Base-by-base conservation (phyloP, 2,113 vertebrate genomes). In the Pseudonaja textilis region DNA sequence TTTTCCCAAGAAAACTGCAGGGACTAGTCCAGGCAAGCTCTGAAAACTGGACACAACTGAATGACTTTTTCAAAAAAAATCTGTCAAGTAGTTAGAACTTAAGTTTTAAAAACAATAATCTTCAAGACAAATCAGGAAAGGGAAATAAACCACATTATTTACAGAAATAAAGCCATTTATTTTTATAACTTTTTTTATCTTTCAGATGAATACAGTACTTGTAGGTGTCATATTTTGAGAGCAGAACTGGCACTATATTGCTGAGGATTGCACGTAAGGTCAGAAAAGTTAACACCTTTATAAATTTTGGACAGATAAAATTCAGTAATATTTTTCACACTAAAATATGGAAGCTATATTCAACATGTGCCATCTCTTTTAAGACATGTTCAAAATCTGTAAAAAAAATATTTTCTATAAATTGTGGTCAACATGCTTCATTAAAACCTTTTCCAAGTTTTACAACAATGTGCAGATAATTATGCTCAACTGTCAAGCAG, bases 241-340 rank as follows among this genome's bases (percentile, higher is more conserved):
- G 96, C 98, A 97, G 96, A 97, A 97, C 98, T 98, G 98, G 98
- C 97, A 98, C 98, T 97, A 98, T 96, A 93, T 92, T 96, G 97
- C 96, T 97, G 96, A 97, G 92, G 97, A 97, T 98, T 97, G 97
- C 93, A 98, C 95, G 97, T 95, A 93, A 96, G 97, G 95, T 93
- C 94, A 95, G 93, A 94, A 86, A 95, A 96, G 96, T 95, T 94
- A 97, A 97, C 90, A 97, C 96, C 95, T 96, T 95, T 96, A 96
- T 96, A 92, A 96, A 97, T 97, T 95, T 96, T 96, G 96, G 94
- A 96, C 95, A 97, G 92, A 95, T 93, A 74, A 96, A 96, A 96
- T 93, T 95, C 95, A 95, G 95, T 87, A 81, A 47, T 85, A 50
- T 93, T 92, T 97, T 93, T 94, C 93, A 97, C 93, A 95, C 94